Percentiles rank a stretch among this genome's conserved stretches.
These are phyloP conservation scores for Eumerus sabulonum DNA, from an alignment of 2,888 invertebrate species.

Conservation along the genomic window DNA sequence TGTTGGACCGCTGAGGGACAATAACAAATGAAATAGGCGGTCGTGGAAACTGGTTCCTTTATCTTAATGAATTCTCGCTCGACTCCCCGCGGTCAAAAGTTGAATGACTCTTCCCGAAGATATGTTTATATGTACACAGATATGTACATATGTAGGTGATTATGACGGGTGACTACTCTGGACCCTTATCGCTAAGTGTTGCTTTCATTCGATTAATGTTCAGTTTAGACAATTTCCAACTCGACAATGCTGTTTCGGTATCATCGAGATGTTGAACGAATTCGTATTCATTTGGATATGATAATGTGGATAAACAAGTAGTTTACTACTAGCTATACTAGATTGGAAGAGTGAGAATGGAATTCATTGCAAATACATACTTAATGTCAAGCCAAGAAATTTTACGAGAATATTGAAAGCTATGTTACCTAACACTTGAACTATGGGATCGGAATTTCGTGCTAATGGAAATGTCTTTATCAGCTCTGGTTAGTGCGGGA, in stretches of 20 bases:
- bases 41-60: conserved; percentile 17
- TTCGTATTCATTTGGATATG: background rate
- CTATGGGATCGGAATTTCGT: no score
- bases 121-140: no score
- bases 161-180: no score
- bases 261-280: background rate
- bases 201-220: conserved; percentile 36
- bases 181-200: background rate
- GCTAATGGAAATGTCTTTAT: no score
- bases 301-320: background rate
- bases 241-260: conserved; percentile 4
- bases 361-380: no score
- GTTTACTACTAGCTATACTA: no score
- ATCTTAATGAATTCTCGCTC: background rate
- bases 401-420: no score
- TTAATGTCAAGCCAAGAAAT: no score
- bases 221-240: conserved; percentile 18
- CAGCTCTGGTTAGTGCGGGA: no score
- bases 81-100: conserved; percentile 10
- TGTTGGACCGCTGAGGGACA: background rate
- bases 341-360: no score
- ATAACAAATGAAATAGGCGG: background rate
- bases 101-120: conserved; percentile 18
- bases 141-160: no score
- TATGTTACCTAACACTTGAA: no score